Conservation (phyloP, 2,888 invertebrate species). For the Drosophila buzzatii region DNA sequence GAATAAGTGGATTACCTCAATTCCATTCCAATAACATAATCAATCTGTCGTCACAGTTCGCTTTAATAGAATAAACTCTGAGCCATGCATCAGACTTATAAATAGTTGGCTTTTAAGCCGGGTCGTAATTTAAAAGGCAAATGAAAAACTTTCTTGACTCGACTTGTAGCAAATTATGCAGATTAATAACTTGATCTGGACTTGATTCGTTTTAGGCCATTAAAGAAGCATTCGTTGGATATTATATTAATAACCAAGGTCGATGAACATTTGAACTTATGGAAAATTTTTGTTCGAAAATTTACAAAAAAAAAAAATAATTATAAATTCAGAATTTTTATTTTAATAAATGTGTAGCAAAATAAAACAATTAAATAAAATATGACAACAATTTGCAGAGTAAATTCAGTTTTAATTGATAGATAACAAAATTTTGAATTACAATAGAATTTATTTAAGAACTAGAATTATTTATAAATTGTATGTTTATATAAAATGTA, state of each 20-base stretch:
- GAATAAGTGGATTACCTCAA: background rate
- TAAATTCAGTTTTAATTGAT: too few relatives aligned
- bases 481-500: too few relatives aligned
- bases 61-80: background rate
- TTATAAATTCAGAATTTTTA: background rate
- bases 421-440: too few relatives aligned
- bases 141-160: slow-evolving; percentile 59
- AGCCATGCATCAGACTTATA: slow-evolving; percentile 22
- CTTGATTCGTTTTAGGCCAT: slow-evolving; percentile 49
- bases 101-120: slow-evolving; percentile 24
- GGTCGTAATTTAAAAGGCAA: slow-evolving; percentile 66
- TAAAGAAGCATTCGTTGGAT: slow-evolving; percentile 51
- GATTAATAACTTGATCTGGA: slow-evolving; percentile 51
- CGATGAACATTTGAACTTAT: slow-evolving; percentile 39
- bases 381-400: too few relatives aligned
- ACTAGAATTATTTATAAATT: too few relatives aligned
- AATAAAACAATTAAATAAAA: background rate
- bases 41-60: slow-evolving; percentile 31
- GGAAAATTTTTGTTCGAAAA: slow-evolving; percentile 2
- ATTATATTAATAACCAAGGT: slow-evolving; percentile 48
- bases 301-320: slow-evolving; percentile 25
- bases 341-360: background rate
- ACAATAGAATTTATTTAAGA: too few relatives aligned
- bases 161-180: slow-evolving; percentile 41
- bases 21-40: slow-evolving; percentile 21